Evolutionary conservation across 2,888 invertebrate species (phyloP), one percentile per base, ranked within the genome.

Genomic region (Chloroclystis v-ata): DNA sequence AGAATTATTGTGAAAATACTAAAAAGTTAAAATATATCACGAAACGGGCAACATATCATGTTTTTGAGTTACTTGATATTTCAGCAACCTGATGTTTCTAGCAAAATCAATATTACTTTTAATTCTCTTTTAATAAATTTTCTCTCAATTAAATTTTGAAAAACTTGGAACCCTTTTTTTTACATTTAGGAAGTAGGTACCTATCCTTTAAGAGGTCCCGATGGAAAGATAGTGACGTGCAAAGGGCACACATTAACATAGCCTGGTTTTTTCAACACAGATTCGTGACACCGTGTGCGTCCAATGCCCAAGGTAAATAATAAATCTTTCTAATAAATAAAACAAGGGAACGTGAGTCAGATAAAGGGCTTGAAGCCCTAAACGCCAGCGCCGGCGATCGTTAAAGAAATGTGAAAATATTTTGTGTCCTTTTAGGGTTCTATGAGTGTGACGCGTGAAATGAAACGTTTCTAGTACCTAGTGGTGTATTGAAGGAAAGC

Each of bases 301-400:
- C 67, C 69, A 75, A 82, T 74, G 85, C 67, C 67, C 69, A 75
- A 68, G 78, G 85, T 84, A 84, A 86, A 85, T 85, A 86, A 86
- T 85, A 86, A 86, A 86, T 86, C 82, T 82, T 82, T 84, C 85
- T 85, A 87, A 86, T 87, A 86, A 86, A 85, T 86, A 85, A 84
- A 86, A 84, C 82, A 85, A 80, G 79, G 81, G 77, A 80, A 85
- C 87, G 85, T 85, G 87, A 81, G 82, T 59, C 67, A 84, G 83
- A 85, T 85, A 85, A 86, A 82, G 75, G 62, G 89, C 78, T 84
- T 67, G 83, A 86, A 90, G 88, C 56, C 89, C 89, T 50, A 43
- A 46, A 78, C 78, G 78, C 73, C 73, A 80, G 65, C 71, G 82
- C 80, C 78, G 81, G 72, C 65, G 77, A 75, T 84, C 83, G 82